Percentiles rank a stretch among this genome's conserved stretches.
Evolutionary conservation across 2,113 vertebrate species (phyloP).

Genomic region (Tetrao urogallus): DNA sequence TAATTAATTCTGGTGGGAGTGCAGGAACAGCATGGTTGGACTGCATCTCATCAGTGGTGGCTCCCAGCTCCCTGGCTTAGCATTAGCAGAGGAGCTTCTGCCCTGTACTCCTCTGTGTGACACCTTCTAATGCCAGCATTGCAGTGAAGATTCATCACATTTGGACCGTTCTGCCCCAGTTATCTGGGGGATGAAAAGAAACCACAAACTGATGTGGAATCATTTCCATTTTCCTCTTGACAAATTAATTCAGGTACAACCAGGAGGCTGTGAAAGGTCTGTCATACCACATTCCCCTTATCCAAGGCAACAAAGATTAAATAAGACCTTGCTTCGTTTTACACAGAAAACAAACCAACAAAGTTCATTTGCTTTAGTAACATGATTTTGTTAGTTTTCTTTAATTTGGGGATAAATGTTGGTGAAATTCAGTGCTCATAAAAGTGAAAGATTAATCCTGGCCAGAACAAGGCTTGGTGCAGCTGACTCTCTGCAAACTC

Average conservation of each 20-base stretch:
- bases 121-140: background rate
- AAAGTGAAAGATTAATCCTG: constrained; percentile 12
- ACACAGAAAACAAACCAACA: constrained; percentile 38
- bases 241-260: constrained; percentile 38
- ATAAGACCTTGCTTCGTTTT: constrained; percentile 61
- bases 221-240: background rate
- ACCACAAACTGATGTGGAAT: background rate
- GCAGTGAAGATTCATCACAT: background rate
- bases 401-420: constrained; percentile 53
- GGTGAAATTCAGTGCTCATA: constrained; percentile 40
- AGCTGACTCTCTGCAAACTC: constrained; percentile 20
- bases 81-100: background rate
- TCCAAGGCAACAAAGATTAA: constrained; percentile 50
- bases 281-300: background rate
- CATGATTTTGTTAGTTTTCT: constrained; percentile 40
- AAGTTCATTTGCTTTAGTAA: constrained; percentile 63
- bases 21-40: background rate
- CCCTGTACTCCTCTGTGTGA: rapidly evolving
- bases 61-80: background rate
- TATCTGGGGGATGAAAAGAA: background rate
- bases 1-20: constrained; percentile 37
- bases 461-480: background rate
- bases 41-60: background rate
- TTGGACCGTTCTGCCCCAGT: background rate
- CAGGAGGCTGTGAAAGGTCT: constrained; percentile 11